Conservation (phyloP, 1,140 invertebrate genomes). For the Microplitis mediator region DNA sequence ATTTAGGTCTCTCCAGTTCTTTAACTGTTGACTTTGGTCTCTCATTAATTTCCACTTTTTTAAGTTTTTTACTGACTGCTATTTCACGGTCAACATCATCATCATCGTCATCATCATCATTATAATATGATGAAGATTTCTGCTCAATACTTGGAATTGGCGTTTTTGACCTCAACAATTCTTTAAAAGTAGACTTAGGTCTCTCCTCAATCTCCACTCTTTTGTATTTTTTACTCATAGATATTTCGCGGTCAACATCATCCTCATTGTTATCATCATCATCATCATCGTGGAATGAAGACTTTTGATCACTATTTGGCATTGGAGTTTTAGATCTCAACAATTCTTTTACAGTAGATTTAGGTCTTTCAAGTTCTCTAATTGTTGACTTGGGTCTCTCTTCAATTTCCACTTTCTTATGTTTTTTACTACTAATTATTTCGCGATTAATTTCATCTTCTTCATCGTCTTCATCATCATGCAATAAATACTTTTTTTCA, state of each 20-base stretch:
- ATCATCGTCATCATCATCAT: too few species aligned
- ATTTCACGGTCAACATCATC: too few species aligned
- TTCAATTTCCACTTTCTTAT: neutral
- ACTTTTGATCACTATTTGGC: neutral
- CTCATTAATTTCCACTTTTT: neutral
- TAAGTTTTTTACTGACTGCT: too few species aligned
- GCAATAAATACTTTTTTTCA: too few species aligned
- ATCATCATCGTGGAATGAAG: neutral
- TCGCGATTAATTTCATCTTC: neutral
- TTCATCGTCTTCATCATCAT: neutral
- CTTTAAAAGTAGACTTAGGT: neutral
- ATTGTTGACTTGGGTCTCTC: neutral
- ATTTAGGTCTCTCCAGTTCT: slow-evolving; percentile 27
- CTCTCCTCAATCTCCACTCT: neutral
- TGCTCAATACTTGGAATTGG: too few species aligned
- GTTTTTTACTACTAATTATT: neutral
- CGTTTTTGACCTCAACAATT: neutral
- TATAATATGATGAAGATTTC: too few species aligned
- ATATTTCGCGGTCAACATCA: neutral
- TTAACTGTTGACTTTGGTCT: neutral
- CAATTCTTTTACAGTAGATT: neutral
- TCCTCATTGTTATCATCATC: neutral
- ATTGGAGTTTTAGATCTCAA: neutral
- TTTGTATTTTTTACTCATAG: neutral
- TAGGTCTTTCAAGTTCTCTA: neutral